A percentile compares a stretch with the other conserved stretches of the same genome.
Conservation (phyloP, 2,888 invertebrate genomes). For the Rotaria macrura region DNA sequence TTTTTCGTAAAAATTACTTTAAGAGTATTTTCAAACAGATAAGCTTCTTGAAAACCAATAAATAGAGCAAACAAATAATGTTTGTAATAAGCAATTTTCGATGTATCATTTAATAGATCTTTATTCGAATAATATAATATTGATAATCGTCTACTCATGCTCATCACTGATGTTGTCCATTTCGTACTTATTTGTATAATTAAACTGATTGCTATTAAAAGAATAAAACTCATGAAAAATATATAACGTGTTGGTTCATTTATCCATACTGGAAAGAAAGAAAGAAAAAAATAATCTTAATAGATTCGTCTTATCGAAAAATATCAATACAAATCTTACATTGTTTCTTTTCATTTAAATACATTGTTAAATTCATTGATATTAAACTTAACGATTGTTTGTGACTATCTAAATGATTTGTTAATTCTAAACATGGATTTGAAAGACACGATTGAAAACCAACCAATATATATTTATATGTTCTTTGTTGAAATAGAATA, state of each 20-base stretch:
- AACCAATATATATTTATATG: background rate
- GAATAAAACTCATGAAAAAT: background rate
- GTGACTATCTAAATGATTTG: background rate
- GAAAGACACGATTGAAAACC: background rate
- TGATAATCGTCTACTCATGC: background rate
- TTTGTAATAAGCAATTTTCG: background rate
- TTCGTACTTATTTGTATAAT: background rate
- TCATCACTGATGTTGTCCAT: background rate
- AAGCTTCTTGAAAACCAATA: conserved; percentile 5
- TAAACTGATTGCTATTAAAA: background rate
- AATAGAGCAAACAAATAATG: background rate
- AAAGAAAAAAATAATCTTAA: background rate
- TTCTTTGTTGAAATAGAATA: background rate
- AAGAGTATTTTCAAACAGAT: background rate
- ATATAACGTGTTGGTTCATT: background rate
- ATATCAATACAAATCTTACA: background rate
- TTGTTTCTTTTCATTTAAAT: background rate
- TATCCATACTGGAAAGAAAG: background rate
- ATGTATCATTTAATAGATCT: background rate
- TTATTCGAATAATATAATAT: background rate
- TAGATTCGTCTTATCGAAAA: background rate
- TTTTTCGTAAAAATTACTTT: too few species aligned
- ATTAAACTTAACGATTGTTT: background rate
- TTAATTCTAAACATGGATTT: background rate
- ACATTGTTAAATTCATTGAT: background rate